Evolutionary conservation across 2,797 vertebrate species (phyloP), one percentile per base, ranked within the genome.

Genomic region (Bovichtus variegatus): DNA sequence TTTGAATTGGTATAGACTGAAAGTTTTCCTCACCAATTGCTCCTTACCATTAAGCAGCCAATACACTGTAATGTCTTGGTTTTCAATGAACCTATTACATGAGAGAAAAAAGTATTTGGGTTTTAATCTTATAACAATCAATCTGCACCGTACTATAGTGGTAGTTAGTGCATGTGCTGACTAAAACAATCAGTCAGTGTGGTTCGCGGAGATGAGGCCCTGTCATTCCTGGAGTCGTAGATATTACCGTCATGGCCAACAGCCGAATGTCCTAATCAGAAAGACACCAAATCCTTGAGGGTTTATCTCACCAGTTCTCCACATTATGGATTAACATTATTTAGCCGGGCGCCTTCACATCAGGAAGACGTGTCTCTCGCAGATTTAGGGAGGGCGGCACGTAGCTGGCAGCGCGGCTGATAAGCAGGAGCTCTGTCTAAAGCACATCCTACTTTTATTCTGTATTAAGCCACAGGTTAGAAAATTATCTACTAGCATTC

Each of bases 281-380:
- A 67, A 74, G 76, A 74, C 55, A 69, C 58, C 44, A 76, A 84
- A 82, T 53, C 70, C 76, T 78, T n/a, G 2, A 71, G 69, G 69
- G 69, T 34, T 88, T 76, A 83, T 79, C 59, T 76, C 63, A 82
- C 60, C 10, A 78, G 73, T 84, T 71, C 82, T 73, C 49, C 71
- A 80, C 78, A 72, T 87, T 81, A 80, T 80, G 86, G 80, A 91
- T 90, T 84, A 88, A 79, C 59, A 80, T 69, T 60, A 84, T 87
- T 84, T 83, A 83, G 31, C 58, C 51, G 54, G 62, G 40, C 12
- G 27, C 65, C 80, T 81, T 81, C 75, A 71, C 71, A 86, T 84
- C 76, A 86, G 61, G 74, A 76, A 84, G 67, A 62, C 59, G 34
- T 23, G 64, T 66, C 60, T 82, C 60, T 71, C 11, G 21, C 44